phyloP scores from a whole-genome alignment of 2,888 invertebrate genomes.

The Callyntrura guangdongensis region DNA sequence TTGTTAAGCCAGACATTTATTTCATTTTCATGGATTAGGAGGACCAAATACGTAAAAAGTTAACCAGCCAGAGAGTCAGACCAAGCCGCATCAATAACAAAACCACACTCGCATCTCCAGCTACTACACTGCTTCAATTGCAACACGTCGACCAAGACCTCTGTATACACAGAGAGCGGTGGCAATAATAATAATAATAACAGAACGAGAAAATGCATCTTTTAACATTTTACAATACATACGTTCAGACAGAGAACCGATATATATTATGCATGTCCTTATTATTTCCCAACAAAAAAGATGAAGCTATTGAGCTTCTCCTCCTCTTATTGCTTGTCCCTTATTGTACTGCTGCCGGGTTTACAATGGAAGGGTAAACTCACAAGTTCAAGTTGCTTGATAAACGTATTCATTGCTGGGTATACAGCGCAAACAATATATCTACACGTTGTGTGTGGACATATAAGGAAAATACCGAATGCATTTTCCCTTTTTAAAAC shows the following conservation, averaged over 20 bases:
- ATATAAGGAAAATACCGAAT: conserved; percentile 32
- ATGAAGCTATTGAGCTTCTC: conserved; percentile 26
- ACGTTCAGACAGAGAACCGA: not conserved
- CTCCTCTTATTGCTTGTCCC: conserved; percentile 15
- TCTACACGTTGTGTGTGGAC: conserved; percentile 13
- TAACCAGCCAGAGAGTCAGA: conserved; percentile 24
- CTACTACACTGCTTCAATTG: conserved; percentile 36
- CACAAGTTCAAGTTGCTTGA: conserved; percentile 61
- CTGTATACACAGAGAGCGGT: not conserved
- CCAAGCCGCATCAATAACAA: conserved; percentile 59
- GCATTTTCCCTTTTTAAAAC: conserved; percentile 5
- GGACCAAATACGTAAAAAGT: conserved; percentile 45
- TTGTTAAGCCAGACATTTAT: conserved; percentile 67
- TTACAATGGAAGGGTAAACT: conserved; percentile 66
- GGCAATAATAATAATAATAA: conserved; percentile 20
- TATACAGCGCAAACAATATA: not conserved
- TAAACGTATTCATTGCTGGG: conserved; percentile 39
- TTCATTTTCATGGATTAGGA: conserved; percentile 69
- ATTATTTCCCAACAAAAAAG: conserved; percentile 40
- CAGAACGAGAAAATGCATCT: conserved; percentile 41
- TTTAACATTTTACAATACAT: not conserved
- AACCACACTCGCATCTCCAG: conserved; percentile 42
- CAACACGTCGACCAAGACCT: conserved; percentile 40
- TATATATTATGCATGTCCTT: conserved; percentile 27
- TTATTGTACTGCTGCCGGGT: conserved; percentile 42